These are phyloP conservation scores for Lymantria monacha DNA, from an alignment of 2,888 invertebrate genomes.

Conservation along the genomic window DNA sequence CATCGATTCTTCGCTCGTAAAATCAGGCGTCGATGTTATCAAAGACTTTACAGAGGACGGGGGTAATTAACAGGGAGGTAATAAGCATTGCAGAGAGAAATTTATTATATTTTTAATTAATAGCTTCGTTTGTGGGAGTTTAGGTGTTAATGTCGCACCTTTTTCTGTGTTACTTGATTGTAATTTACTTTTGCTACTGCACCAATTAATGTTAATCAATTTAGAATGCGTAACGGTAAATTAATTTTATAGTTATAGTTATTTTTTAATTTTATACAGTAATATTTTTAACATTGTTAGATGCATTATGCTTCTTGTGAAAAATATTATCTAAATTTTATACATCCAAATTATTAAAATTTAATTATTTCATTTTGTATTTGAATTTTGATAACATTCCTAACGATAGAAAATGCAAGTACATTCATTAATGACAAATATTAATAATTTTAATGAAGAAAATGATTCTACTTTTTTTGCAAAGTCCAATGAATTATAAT, in stretches of 20 bases:
- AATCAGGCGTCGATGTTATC: conserved; percentile 36
- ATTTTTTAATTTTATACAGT: too few relatives aligned
- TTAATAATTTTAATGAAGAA: too few relatives aligned
- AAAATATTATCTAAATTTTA: too few relatives aligned
- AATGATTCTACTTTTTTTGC: too few relatives aligned
- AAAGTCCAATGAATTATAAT: too few relatives aligned
- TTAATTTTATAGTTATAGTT: not conserved
- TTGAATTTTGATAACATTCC: too few relatives aligned
- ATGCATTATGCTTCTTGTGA: too few relatives aligned
- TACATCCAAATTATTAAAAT: too few relatives aligned
- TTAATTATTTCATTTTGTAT: too few relatives aligned
- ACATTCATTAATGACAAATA: too few relatives aligned
- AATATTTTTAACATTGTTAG: too few relatives aligned
- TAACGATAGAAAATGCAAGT: too few relatives aligned
- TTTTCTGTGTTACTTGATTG: conserved; percentile 25
- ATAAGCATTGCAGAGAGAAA: conserved; percentile 33
- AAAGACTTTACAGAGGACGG: conserved; percentile 21
- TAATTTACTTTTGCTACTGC: conserved; percentile 48
- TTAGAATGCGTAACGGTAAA: not conserved
- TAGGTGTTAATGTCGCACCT: conserved; percentile 33
- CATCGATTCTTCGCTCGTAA: conserved; percentile 40
- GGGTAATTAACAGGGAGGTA: conserved; percentile 38
- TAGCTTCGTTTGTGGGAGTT: conserved; percentile 38
- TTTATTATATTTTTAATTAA: conserved; percentile 49
- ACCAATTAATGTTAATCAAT: conserved; percentile 25